Conservation (phyloP, 1,140 invertebrate genomes). For the Phocides pigmalion region DNA sequence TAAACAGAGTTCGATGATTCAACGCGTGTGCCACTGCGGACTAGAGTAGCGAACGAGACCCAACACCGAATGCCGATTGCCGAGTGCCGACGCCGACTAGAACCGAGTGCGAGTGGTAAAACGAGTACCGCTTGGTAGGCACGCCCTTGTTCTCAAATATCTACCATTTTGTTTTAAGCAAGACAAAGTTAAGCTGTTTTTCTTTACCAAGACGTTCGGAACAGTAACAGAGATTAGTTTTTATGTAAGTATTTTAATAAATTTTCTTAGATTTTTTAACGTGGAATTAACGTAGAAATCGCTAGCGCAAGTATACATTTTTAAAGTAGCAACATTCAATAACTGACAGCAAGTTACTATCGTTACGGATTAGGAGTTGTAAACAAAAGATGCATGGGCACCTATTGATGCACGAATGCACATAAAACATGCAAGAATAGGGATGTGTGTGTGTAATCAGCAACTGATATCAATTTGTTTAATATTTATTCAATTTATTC, state of each 20-base stretch:
- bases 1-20: slow-evolving; percentile 16
- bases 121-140: slow-evolving; percentile 4
- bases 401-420: no score
- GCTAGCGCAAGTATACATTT: background rate
- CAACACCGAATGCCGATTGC: slow-evolving; percentile 19
- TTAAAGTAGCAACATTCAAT: background rate
- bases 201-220: background rate
- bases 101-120: slow-evolving; percentile 3
- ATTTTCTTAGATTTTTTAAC: background rate
- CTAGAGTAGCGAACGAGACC: background rate
- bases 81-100: slow-evolving; percentile 14
- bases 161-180: background rate
- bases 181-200: background rate
- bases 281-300: background rate
- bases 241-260: background rate
- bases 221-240: background rate
- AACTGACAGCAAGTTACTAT: no score
- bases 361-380: no score
- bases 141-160: slow-evolving; percentile 12
- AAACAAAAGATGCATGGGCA: no score
- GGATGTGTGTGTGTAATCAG: no score
- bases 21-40: slow-evolving; percentile 3
- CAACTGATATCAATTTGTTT: no score
- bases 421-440: no score
- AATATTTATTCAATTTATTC: no score